A percentile compares a stretch with the other conserved stretches of the same genome.
phyloP scores from a whole-genome alignment of 2,888 invertebrate species.

The Plebejus argus region DNA sequence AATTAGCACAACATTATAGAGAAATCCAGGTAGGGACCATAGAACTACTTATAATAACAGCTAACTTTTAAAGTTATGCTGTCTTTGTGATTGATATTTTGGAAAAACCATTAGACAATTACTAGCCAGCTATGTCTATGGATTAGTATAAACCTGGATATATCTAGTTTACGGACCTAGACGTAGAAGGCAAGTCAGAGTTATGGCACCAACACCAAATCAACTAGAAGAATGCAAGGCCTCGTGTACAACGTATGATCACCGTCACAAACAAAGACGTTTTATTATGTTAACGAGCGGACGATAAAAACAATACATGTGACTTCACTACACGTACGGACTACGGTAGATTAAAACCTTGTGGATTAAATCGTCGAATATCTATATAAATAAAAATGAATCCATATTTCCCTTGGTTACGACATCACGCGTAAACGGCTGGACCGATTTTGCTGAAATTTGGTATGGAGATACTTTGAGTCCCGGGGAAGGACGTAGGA shows the following conservation, averaged over 20 bases:
- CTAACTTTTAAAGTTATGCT: background rate
- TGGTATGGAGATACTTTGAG: no score
- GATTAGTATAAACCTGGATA: background rate
- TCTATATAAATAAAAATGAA: no score
- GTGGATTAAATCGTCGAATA: background rate
- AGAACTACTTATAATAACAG: background rate
- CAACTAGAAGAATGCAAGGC: constrained; percentile 19
- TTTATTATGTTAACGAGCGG: background rate
- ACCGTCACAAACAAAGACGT: constrained; percentile 19
- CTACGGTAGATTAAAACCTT: background rate
- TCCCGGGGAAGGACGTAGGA: no score
- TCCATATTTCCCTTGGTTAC: no score
- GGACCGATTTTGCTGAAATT: no score
- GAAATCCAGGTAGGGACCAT: background rate
- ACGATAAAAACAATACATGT: constrained; percentile 26
- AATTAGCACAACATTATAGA: background rate
- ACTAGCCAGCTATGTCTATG: background rate
- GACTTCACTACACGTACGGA: background rate
- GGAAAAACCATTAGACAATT: no score
- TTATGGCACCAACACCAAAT: background rate
- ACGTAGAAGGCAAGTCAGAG: background rate
- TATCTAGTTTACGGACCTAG: background rate
- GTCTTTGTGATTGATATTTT: no score
- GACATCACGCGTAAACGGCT: no score
- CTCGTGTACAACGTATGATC: background rate